These are phyloP conservation scores for Eilema sororculum DNA, from an alignment of 2,888 invertebrate species.

Conservation along the genomic window DNA sequence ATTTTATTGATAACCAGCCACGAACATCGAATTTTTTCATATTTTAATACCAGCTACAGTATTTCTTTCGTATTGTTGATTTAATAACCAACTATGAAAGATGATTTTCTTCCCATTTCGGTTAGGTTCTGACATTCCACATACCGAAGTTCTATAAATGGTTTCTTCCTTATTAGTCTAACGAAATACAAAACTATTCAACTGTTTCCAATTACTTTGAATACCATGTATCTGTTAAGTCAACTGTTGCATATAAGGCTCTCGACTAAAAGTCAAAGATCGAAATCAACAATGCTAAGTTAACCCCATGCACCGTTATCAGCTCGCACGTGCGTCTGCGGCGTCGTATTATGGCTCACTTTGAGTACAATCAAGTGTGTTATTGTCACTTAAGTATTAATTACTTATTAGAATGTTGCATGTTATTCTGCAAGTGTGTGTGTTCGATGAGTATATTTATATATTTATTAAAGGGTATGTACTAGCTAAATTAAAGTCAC, in stretches of 20 bases:
- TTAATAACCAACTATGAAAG: no score
- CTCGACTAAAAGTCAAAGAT: slow-evolving; percentile 18
- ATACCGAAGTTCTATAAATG: not conserved
- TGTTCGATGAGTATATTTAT: no score
- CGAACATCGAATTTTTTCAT: no score
- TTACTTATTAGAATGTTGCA: not conserved
- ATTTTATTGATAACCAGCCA: no score
- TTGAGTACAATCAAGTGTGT: not conserved
- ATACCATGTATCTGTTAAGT: not conserved
- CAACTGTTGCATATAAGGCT: not conserved
- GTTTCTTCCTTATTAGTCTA: not conserved
- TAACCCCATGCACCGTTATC: slow-evolving; percentile 4
- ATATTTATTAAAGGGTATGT: no score
- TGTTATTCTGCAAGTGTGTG: no score
- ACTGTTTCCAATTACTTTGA: not conserved
- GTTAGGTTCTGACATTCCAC: not conserved
- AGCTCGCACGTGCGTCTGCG: slow-evolving; percentile 19
- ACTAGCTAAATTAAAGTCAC: no score
- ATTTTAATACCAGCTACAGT: no score
- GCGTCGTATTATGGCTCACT: not conserved
- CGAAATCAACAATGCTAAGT: slow-evolving; percentile 21
- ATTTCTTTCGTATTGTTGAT: no score
- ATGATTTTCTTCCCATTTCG: no score
- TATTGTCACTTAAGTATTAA: not conserved
- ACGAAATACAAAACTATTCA: not conserved